These are phyloP conservation scores for Centroberyx gerrardi DNA, from an alignment of 2,797 vertebrate genomes.

Conservation along the genomic window DNA sequence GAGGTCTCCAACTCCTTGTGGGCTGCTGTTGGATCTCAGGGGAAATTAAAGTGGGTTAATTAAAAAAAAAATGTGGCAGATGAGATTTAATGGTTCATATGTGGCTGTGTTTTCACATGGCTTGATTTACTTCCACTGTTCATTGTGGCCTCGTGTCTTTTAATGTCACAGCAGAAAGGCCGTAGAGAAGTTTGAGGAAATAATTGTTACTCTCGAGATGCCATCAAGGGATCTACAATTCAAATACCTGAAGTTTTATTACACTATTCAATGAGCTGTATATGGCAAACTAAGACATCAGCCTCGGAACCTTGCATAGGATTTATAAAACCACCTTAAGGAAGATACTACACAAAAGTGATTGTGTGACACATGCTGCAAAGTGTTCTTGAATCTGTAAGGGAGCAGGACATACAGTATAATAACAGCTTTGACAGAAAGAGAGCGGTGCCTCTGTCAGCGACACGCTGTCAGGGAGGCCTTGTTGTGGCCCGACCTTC, in stretches of 20 bases:
- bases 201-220: neutral
- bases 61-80: constrained; percentile 47
- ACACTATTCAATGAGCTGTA: neutral
- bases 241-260: neutral
- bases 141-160: constrained; percentile 28
- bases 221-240: neutral
- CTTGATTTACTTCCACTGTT: constrained; percentile 14
- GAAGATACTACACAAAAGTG: neutral
- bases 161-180: neutral
- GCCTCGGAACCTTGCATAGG: neutral
- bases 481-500: neutral
- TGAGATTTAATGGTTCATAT: constrained; percentile 44
- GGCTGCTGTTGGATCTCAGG: constrained; percentile 65
- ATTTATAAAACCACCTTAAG: neutral
- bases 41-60: constrained; percentile 80
- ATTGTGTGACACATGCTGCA: neutral
- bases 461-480: neutral
- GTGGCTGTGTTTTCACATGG: constrained; percentile 8
- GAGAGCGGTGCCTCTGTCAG: neutral
- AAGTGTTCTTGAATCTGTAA: neutral
- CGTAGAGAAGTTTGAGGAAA: constrained; percentile 5
- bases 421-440: neutral
- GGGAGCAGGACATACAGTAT: neutral
- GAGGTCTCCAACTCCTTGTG: constrained; percentile 49
- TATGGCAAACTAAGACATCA: too few relatives aligned